Evolutionary conservation across 2,113 vertebrate genomes (phyloP).

Genomic region (Collichthys lucidus): DNA sequence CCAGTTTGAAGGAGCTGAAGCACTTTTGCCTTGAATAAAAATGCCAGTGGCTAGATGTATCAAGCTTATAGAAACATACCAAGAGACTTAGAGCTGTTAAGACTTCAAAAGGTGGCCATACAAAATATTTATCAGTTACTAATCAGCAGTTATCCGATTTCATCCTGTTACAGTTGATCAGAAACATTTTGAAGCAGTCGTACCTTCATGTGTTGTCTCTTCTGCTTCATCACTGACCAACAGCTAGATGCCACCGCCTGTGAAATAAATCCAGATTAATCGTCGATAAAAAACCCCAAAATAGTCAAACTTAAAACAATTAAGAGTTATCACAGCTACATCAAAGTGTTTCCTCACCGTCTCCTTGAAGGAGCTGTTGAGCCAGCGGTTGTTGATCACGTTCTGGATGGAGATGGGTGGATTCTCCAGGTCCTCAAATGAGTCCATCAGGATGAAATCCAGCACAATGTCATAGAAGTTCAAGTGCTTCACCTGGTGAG

Average conservation of each 20-base stretch:
- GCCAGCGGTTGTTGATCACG: constrained; percentile 96
- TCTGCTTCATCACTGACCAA: constrained; percentile 97
- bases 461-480: constrained; percentile 98
- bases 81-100: too few species aligned
- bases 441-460: constrained; percentile 98
- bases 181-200: background rate
- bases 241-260: constrained; percentile 98
- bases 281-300: background rate
- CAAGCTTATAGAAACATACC: too few species aligned
- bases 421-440: constrained; percentile 98
- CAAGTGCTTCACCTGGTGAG: constrained; percentile 90
- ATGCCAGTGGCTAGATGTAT: too few species aligned
- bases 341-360: constrained; percentile 80
- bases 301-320: background rate
- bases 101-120: too few species aligned
- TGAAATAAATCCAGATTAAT: background rate
- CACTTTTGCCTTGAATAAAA: too few species aligned
- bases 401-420: constrained; percentile 96
- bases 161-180: background rate
- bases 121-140: too few species aligned
- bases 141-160: background rate
- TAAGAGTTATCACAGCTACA: too few species aligned
- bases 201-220: constrained; percentile 96
- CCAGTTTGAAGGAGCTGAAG: too few species aligned
- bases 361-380: constrained; percentile 97